Evolutionary conservation across 2,888 invertebrate genomes (phyloP).

Genomic region (Hipparchia sbordonii): DNA sequence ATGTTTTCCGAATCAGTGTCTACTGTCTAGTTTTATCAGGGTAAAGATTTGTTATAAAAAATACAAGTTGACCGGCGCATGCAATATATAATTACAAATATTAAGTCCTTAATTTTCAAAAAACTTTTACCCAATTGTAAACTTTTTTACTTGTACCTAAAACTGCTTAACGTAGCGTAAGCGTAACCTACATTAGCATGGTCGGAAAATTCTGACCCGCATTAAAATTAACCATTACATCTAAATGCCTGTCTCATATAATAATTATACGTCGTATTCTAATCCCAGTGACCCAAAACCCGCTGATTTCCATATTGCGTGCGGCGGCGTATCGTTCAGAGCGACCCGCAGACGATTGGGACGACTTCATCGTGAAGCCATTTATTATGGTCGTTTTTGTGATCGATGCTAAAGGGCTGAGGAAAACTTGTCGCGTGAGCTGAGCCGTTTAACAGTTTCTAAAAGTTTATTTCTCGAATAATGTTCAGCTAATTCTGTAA

Average conservation of each 20-base stretch:
- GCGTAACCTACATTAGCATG: no score
- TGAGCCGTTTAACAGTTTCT: not conserved
- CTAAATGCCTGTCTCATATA: not conserved
- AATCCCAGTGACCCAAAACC: slow-evolving; percentile 29
- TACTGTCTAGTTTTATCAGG: no score
- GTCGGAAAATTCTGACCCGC: not conserved
- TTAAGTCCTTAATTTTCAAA: no score
- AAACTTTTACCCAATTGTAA: no score
- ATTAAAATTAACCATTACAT: not conserved
- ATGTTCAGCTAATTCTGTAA: not conserved
- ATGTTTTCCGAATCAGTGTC: no score
- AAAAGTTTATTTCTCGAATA: not conserved
- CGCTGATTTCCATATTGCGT: slow-evolving; percentile 31
- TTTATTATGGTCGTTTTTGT: slow-evolving; percentile 1
- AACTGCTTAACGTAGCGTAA: no score
- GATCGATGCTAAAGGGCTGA: slow-evolving; percentile 11
- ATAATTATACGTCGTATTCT: not conserved
- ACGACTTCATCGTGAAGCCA: slow-evolving; percentile 10
- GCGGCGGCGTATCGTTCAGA: slow-evolving; percentile 19
- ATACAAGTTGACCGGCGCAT: no score
- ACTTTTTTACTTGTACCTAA: no score
- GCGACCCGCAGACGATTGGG: slow-evolving; percentile 18
- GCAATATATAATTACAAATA: no score
- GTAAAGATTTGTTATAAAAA: no score
- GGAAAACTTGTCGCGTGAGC: slow-evolving; percentile 8